These are phyloP conservation scores for Babylonia areolata DNA, from an alignment of 1,140 invertebrate genomes.

Conservation along the genomic window DNA sequence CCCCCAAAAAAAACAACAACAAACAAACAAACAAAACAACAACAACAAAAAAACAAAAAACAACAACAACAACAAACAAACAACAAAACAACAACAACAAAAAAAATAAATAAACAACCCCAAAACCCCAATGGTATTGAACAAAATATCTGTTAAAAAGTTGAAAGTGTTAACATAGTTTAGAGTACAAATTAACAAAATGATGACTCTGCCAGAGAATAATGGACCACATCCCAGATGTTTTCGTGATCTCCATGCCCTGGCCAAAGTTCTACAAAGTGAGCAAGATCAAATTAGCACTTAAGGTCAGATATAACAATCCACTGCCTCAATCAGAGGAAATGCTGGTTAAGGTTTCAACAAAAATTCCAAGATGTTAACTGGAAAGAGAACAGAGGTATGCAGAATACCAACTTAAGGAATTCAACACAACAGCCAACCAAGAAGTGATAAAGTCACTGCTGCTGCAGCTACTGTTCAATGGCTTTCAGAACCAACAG, in stretches of 20 bases:
- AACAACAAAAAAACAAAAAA: no score
- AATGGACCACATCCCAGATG: not conserved
- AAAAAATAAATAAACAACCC: no score
- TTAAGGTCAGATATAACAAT: constrained; percentile 32
- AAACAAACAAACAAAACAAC: no score
- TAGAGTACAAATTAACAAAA: not conserved
- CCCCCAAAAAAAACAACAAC: not conserved
- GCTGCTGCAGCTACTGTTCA: not conserved
- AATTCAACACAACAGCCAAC: not conserved
- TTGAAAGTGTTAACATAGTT: no score
- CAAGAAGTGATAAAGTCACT: not conserved
- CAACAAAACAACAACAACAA: no score
- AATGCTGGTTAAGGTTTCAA: constrained; percentile 2
- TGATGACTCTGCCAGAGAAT: not conserved
- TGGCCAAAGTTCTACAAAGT: not conserved
- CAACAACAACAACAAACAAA: no score
- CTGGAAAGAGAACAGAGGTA: constrained; percentile 23
- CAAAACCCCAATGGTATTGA: no score
- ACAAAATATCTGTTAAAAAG: no score
- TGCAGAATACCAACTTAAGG: constrained; percentile 34
- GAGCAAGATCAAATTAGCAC: constrained; percentile 35
- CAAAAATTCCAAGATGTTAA: not conserved
- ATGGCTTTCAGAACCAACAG: not conserved
- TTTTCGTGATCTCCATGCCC: not conserved
- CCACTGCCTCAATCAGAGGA: not conserved